Evolutionary conservation across 2,113 vertebrate species (phyloP), one percentile per base, ranked within the genome.

Genomic region (Mesoclemmys tuberculata): DNA sequence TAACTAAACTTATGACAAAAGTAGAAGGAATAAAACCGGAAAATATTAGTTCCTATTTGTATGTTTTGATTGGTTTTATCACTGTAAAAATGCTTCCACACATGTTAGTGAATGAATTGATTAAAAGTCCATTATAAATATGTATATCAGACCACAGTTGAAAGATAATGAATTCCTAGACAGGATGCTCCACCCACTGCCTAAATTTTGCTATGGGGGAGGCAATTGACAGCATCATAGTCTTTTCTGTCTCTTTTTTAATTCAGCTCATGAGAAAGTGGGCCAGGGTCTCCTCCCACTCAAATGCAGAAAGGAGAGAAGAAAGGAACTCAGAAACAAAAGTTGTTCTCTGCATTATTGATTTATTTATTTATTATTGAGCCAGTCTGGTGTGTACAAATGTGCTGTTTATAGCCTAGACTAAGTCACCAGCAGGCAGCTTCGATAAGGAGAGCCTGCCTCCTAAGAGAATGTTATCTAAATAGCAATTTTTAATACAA

Each of bases 381-480:
- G 95, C 81, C 91, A 38, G 52, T n/a, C 16, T 46, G 61, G 68
- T 31, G 92, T 79, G 93, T 74, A 71, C n/a, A 90, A 82, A 68
- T 1, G 0, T 10, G 95, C 94, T 97, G 93, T 96, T 96, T 91
- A 92, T 74, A 64, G 41, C 31, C 85, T 79, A 93, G 48, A 54
- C 88, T 26, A 9, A 0, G 68, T 86, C 78, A 0, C 0, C 96
- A 96, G 92, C 93, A 90, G 95, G 95, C 97, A 82, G 89, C 95
- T 84, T 83, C 2, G 87, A 97, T 97, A 96, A 97, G 95, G 87
- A 86, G 1, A 0, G 7, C 89, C 83, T 90, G 93, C 90, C 56
- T 87, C 41, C 44, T 58, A 90, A 84, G 95, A 97, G 96, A 96
- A 97, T 96, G 96, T 96, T 97, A 97, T 94, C 97, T 95, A 94